Base-by-base conservation (phyloP, 1,140 invertebrate species). In the Drosophila pallidifrons region DNA sequence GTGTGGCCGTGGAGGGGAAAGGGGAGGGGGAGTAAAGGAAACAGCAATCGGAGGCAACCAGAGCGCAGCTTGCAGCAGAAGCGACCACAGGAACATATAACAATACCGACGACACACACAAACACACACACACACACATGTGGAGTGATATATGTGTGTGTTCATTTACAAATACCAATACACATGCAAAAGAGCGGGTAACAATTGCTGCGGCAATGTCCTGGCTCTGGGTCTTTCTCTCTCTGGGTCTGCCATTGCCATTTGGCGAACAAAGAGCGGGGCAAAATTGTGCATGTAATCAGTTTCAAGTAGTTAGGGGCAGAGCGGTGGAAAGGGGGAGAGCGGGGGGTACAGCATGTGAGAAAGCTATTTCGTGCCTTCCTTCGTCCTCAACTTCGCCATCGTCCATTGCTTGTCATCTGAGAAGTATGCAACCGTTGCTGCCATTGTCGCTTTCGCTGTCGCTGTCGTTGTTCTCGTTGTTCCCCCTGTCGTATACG, bases 261-360 rank as follows among this genome's bases (percentile, higher is more conserved):
- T 38, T 38, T 63, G 76, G 52, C 59, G 82, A 82, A 87, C 82
- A 87, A 87, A 82, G 82, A 77, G 82, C 80, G 67, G 79, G 83
- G 85, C 77, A 87, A 87, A 88, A 89, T 88, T 87, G 83, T 87
- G 85, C 83, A 87, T 87, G 85, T 87, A 87, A 87, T 87, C 83
- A 87, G 83, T 88, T 89, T 83, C 80, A 87, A 87, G 85, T 82
- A 64, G 60, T 16, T 1, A 15, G 52, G 25, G 38, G 61, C 38
- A 54, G 49, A 61, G 64, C 10, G 5, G 2, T 0, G 7, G 20
- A 5, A 13, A 15, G 74, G 59, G 78, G 61, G 46, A 28, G 28
- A 11, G 51, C n/a, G 72, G 63, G 79, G 72, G 82, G 70, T 79
- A 4, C 30, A 32, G 30, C 6, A 77, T 79, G 67, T 54, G 82